Evolutionary conservation across 2,797 vertebrate genomes (phyloP).

Genomic region (Furcifer pardalis): DNA sequence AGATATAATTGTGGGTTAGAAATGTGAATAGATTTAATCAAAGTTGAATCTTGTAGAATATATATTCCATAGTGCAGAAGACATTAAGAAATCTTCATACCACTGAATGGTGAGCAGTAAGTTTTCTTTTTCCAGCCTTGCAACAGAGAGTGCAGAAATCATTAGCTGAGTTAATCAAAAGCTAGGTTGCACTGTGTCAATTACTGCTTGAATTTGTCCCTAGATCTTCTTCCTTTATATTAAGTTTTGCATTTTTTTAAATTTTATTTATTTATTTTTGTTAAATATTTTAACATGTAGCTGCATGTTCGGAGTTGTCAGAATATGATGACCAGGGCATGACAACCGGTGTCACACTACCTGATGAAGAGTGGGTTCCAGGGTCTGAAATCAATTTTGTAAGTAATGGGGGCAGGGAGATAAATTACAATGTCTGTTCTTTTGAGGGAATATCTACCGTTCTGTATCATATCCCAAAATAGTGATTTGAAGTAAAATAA

Average conservation of each 20-base stretch:
- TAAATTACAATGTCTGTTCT: neutral
- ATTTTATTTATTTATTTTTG: neutral
- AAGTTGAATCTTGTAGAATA: too few species aligned
- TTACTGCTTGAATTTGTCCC: neutral
- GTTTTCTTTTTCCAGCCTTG: too few species aligned
- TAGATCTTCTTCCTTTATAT: neutral
- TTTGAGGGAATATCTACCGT: too few species aligned
- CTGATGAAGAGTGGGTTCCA: conserved; percentile 70
- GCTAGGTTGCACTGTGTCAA: too few species aligned
- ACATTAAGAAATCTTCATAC: too few species aligned
- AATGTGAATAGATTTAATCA: too few species aligned
- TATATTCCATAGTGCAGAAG: too few species aligned
- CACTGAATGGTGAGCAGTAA: too few species aligned
- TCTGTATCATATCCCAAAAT: neutral
- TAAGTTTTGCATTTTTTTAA: neutral
- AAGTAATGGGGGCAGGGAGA: conserved; percentile 25
- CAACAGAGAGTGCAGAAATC: neutral
- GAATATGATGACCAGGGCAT: conserved; percentile 44
- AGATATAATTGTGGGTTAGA: too few species aligned
- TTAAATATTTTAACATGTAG: conserved; percentile 57
- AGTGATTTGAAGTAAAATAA: neutral
- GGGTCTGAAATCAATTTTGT: conserved; percentile 71
- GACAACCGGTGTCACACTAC: conserved; percentile 46
- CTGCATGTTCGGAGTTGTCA: conserved; percentile 64
- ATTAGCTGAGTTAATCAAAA: neutral